phyloP scores from a whole-genome alignment of 2,888 invertebrate genomes.

The Chesias legatella region DNA sequence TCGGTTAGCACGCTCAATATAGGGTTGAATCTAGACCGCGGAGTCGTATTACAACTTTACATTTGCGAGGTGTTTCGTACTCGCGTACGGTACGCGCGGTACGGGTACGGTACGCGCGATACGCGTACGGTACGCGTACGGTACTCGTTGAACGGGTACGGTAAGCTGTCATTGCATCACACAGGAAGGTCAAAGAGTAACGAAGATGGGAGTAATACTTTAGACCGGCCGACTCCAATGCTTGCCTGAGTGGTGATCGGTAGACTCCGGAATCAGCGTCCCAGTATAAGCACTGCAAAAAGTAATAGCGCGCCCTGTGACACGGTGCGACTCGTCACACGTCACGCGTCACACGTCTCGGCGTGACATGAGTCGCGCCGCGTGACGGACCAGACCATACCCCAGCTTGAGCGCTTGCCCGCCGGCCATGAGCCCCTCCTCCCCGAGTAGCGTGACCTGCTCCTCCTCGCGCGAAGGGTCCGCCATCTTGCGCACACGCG shows the following conservation, averaged over 20 bases:
- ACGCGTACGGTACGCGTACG: constrained; percentile 36
- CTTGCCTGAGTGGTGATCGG: constrained; percentile 90
- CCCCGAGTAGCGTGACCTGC: constrained; percentile 97
- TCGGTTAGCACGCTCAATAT: constrained; percentile 71
- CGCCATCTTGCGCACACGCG: constrained; percentile 91
- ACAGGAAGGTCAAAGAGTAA: constrained; percentile 74
- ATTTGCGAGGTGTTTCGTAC: constrained; percentile 36
- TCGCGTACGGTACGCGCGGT: constrained; percentile 20
- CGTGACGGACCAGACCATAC: constrained; percentile 84
- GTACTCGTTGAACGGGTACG: too few relatives aligned
- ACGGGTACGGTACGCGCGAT: too few relatives aligned
- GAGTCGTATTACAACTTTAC: constrained; percentile 26
- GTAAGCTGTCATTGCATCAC: constrained; percentile 77
- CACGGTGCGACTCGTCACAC: constrained; percentile 70
- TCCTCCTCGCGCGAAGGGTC: constrained; percentile 97
- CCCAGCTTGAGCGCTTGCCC: constrained; percentile 98
- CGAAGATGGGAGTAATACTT: constrained; percentile 68
- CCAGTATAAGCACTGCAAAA: constrained; percentile 89
- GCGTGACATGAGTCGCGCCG: too few relatives aligned
- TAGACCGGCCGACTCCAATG: constrained; percentile 80
- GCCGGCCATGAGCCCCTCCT: constrained; percentile 96
- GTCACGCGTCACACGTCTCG: too few relatives aligned
- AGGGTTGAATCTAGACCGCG: constrained; percentile 41
- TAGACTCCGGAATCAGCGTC: constrained; percentile 86
- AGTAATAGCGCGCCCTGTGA: constrained; percentile 77